These are phyloP conservation scores for Diaphora mendica DNA, from an alignment of 2,888 invertebrate genomes.

Conservation along the genomic window DNA sequence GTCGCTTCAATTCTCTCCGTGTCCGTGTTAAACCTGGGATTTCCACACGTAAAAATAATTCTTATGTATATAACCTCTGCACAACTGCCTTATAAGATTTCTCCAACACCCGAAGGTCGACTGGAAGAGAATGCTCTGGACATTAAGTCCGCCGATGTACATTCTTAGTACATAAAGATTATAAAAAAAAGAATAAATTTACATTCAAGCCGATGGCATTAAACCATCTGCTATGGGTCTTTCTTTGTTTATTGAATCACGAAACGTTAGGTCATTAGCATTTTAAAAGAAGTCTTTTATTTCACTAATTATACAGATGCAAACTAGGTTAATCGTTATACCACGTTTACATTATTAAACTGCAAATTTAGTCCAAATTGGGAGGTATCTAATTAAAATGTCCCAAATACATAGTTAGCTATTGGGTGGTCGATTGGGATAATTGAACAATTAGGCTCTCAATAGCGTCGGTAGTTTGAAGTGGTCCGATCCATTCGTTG, in stretches of 20 bases:
- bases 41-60: too few species aligned
- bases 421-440: constrained; percentile 47
- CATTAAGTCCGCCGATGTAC: too few species aligned
- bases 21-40: too few species aligned
- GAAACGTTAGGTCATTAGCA: not conserved
- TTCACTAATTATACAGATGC: not conserved
- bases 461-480: constrained; percentile 32
- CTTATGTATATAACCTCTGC: too few species aligned
- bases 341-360: constrained; percentile 33
- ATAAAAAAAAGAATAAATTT: too few species aligned
- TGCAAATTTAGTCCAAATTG: constrained; percentile 44
- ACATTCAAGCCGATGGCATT: too few species aligned
- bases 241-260: not conserved
- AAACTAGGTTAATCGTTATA: constrained; percentile 24
- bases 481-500: constrained; percentile 17
- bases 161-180: too few species aligned
- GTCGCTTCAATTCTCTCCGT: too few species aligned
- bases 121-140: too few species aligned
- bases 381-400: constrained; percentile 44
- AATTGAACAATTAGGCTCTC: constrained; percentile 47
- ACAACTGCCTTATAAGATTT: too few species aligned
- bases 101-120: too few species aligned
- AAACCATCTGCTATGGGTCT: too few species aligned
- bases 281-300: not conserved
- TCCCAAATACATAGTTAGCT: constrained; percentile 45